These are phyloP conservation scores for Aethes cnicana DNA, from an alignment of 2,888 invertebrate genomes.

Conservation along the genomic window DNA sequence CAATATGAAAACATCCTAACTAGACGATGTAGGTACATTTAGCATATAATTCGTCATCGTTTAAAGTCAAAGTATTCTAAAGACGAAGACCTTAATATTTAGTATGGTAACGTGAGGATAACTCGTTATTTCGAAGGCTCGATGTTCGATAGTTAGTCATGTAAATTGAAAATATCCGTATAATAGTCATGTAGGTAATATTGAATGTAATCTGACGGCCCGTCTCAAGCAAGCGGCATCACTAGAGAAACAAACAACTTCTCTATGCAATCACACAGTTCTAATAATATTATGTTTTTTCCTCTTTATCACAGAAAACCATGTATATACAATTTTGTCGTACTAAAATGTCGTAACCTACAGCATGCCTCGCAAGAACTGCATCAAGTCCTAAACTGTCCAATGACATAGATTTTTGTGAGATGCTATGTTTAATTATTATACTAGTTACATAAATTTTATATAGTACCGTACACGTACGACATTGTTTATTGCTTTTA, in stretches of 20 bases:
- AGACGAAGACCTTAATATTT: too few species aligned
- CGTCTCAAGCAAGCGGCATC: slow-evolving; percentile 59
- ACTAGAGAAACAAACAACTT: slow-evolving; percentile 70
- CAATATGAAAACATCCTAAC: too few species aligned
- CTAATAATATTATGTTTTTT: slow-evolving; percentile 76
- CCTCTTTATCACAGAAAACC: slow-evolving; percentile 83
- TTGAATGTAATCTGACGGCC: slow-evolving; percentile 39
- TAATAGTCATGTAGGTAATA: too few species aligned
- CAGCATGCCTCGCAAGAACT: slow-evolving; percentile 71
- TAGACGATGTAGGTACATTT: too few species aligned
- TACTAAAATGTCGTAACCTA: slow-evolving; percentile 73
- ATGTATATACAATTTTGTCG: slow-evolving; percentile 83
- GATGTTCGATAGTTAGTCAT: too few species aligned
- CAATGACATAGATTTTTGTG: slow-evolving; percentile 52
- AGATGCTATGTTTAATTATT: slow-evolving; percentile 25
- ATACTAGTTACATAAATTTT: slow-evolving; percentile 20
- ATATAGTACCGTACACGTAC: slow-evolving; percentile 22
- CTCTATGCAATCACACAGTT: slow-evolving; percentile 80
- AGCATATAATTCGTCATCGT: too few species aligned
- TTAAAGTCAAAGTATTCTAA: too few species aligned
- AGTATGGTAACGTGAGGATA: too few species aligned
- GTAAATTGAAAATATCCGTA: too few species aligned
- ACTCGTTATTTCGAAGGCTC: too few species aligned
- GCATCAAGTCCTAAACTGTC: slow-evolving; percentile 44
- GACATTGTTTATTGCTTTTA: slow-evolving; percentile 27